Evolutionary conservation across 2,888 invertebrate species (phyloP).

Genomic region (Tricholauxania praeusta): DNA sequence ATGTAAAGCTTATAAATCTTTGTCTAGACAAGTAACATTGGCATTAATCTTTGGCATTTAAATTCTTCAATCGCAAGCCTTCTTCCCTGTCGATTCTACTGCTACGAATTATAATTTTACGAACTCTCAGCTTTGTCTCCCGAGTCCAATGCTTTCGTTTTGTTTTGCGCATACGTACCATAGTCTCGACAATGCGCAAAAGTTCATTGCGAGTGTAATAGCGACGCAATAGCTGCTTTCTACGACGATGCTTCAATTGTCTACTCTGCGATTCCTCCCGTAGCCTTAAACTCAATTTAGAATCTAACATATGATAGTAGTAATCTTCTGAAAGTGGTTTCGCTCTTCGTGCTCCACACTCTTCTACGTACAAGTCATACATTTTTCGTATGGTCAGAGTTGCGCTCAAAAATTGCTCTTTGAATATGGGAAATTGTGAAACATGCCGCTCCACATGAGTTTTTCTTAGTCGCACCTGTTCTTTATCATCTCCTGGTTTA

Average conservation of each 20-base stretch:
- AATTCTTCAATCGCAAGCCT: too few species aligned
- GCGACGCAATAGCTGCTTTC: conserved; percentile 12
- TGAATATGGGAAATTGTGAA: conserved; percentile 8
- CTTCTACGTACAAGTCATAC: conserved; percentile 30
- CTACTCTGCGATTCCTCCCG: not conserved
- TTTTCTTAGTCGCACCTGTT: conserved; percentile 5
- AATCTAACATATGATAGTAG: conserved; percentile 24
- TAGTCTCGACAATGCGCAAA: not conserved
- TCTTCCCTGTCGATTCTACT: too few species aligned
- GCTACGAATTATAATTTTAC: too few species aligned
- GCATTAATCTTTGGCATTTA: too few species aligned
- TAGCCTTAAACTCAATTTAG: conserved; percentile 8
- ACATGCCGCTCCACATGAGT: conserved; percentile 22
- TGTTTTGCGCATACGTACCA: conserved; percentile 2
- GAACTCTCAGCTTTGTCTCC: not conserved
- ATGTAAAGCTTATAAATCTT: too few species aligned
- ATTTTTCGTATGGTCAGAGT: conserved; percentile 26
- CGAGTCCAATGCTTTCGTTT: not conserved
- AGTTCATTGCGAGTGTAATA: conserved; percentile 21
- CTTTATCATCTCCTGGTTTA: conserved; percentile 21
- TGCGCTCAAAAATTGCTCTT: conserved; percentile 14
- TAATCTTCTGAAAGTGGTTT: conserved; percentile 16
- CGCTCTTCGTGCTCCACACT: conserved; percentile 10
- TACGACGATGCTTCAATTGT: not conserved
- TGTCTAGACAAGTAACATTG: too few species aligned